phyloP scores from a whole-genome alignment of 2,113 vertebrate genomes.

The Carollia perspicillata region DNA sequence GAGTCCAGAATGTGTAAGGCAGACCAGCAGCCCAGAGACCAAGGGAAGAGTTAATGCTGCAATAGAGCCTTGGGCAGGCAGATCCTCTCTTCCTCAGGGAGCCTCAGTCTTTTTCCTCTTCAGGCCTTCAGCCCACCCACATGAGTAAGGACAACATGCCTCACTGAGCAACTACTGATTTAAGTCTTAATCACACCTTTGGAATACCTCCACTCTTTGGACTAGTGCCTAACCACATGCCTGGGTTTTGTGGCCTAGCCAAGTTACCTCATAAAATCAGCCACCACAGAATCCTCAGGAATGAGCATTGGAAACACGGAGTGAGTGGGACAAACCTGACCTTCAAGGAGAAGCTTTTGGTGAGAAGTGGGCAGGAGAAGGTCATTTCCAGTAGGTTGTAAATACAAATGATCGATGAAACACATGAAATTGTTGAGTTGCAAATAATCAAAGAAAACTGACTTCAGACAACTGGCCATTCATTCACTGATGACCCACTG shows the following conservation, averaged over 20 bases:
- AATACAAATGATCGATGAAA: not conserved
- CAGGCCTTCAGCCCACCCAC: not conserved
- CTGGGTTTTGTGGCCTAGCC: not conserved
- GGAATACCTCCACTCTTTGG: not conserved
- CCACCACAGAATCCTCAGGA: not conserved
- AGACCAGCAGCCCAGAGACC: not conserved
- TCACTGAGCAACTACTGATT: not conserved
- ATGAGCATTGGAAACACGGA: fast-evolving
- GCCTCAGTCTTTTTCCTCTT: not conserved
- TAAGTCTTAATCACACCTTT: not conserved
- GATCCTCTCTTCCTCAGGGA: not conserved
- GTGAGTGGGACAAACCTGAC: not conserved
- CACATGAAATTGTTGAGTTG: not conserved
- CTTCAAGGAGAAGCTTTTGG: not conserved
- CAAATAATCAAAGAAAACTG: not conserved
- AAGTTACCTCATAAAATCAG: not conserved
- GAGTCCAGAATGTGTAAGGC: not conserved
- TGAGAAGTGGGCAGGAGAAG: not conserved
- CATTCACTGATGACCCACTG: fast-evolving
- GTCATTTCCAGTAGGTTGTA: too few relatives aligned
- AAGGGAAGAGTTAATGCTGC: not conserved
- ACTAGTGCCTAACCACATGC: too few relatives aligned
- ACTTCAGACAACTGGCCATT: not conserved
- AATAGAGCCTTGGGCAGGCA: not conserved
- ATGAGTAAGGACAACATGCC: not conserved